Evolutionary conservation across 2,888 invertebrate genomes (phyloP).

Genomic region (Harpalus rufipes): DNA sequence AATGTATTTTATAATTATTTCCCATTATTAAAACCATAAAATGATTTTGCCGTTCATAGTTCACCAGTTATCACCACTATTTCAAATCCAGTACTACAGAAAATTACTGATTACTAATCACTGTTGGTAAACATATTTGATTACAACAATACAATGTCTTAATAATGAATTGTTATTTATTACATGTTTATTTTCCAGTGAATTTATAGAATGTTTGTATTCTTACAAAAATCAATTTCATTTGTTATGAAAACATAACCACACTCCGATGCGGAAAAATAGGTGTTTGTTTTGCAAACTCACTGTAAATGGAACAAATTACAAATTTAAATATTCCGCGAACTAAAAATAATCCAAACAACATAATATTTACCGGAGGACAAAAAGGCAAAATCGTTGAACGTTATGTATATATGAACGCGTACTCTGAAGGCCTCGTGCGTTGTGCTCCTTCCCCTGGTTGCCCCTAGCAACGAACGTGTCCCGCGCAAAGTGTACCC

Average conservation of each 20-base stretch:
- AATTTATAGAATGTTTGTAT: background rate
- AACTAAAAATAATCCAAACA: conserved; percentile 50
- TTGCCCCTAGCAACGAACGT: conserved; percentile 38
- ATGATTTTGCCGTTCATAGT: too few species aligned
- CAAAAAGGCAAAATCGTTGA: conserved; percentile 41
- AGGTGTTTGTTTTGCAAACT: conserved; percentile 32
- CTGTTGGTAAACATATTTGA: background rate
- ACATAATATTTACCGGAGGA: conserved; percentile 39
- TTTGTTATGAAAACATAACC: conserved; percentile 3
- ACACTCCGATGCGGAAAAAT: conserved; percentile 16
- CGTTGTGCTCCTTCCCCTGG: conserved; percentile 11
- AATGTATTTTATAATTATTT: too few species aligned
- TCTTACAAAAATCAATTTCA: conserved; percentile 3
- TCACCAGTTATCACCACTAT: too few species aligned
- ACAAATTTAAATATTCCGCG: conserved; percentile 50
- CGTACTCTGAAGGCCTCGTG: conserved; percentile 36
- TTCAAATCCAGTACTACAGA: too few species aligned
- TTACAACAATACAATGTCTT: conserved; percentile 1
- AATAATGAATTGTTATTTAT: background rate
- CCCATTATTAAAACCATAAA: too few species aligned
- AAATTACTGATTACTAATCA: too few species aligned
- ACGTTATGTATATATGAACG: conserved; percentile 47
- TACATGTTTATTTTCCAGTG: background rate
- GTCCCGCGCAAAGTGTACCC: conserved; percentile 59
- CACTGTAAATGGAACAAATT: conserved; percentile 48